Percentiles rank a stretch among this genome's conserved stretches.
These are phyloP conservation scores for Leptoclinus maculatus DNA, from an alignment of 2,797 vertebrate genomes.

Conservation along the genomic window DNA sequence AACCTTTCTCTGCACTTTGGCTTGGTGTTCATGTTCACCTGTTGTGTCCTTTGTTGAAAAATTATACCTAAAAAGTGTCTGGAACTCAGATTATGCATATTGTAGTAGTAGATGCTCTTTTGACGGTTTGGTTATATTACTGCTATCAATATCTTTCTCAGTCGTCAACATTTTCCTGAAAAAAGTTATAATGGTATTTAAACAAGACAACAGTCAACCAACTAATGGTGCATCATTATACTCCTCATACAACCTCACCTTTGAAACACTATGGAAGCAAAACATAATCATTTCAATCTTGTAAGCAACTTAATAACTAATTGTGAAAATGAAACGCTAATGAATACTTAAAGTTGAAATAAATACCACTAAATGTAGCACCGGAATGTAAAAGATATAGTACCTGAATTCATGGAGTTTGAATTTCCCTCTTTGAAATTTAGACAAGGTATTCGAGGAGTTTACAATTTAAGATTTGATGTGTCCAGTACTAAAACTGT, in stretches of 20 bases:
- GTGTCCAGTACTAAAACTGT: not conserved
- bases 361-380: not conserved
- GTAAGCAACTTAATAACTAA: not conserved
- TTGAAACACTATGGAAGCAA: not conserved
- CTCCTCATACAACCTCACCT: not conserved
- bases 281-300: not conserved
- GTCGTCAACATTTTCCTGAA: not conserved
- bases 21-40: not conserved
- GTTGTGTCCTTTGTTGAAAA: not conserved
- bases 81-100: not conserved
- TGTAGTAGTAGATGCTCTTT: not conserved
- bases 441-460: not conserved
- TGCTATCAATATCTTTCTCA: not conserved
- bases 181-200: not conserved
- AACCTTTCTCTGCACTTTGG: not conserved
- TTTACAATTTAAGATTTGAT: not conserved
- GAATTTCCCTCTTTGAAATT: not conserved
- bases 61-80: too few relatives aligned
- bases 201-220: not conserved
- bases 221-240: not conserved
- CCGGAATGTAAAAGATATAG: not conserved
- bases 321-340: not conserved
- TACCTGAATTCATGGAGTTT: not conserved
- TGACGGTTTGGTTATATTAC: not conserved
- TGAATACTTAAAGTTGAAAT: not conserved